Evolutionary conservation across 1,140 invertebrate species (phyloP).

Genomic region (Papilio machaon): DNA sequence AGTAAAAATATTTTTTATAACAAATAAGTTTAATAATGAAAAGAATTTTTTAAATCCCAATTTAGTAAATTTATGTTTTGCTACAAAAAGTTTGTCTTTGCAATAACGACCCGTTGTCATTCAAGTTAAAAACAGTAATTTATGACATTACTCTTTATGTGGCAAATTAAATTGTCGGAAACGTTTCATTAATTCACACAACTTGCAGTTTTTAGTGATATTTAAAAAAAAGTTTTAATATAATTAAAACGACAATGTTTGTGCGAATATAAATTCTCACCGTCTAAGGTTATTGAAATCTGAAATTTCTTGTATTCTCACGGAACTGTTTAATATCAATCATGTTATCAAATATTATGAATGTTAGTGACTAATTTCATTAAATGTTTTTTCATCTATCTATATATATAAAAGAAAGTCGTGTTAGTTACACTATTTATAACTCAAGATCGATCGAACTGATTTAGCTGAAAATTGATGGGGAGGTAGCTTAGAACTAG

Average conservation of each 20-base stretch:
- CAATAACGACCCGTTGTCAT: background rate
- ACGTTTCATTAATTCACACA: background rate
- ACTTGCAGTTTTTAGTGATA: background rate
- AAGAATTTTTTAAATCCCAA: background rate
- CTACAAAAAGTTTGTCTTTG: background rate
- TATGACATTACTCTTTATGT: conserved; percentile 13
- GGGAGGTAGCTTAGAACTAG: no score
- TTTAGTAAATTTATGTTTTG: conserved; percentile 11
- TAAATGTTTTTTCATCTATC: no score
- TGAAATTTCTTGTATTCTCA: background rate
- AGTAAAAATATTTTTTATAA: conserved; percentile 22
- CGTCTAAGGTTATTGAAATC: background rate
- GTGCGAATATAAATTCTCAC: background rate
- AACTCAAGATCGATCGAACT: no score
- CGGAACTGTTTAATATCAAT: no score
- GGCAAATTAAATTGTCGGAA: background rate
- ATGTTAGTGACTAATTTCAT: no score
- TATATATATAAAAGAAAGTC: no score
- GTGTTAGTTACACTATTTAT: no score
- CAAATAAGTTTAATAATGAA: conserved; percentile 26
- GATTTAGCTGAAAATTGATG: no score
- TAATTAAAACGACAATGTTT: background rate
- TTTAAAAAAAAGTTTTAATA: background rate
- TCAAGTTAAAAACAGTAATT: conserved; percentile 26
- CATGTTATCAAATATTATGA: no score